phyloP scores from a whole-genome alignment of 1,140 invertebrate genomes.

The Probaryconus sp. region DNA sequence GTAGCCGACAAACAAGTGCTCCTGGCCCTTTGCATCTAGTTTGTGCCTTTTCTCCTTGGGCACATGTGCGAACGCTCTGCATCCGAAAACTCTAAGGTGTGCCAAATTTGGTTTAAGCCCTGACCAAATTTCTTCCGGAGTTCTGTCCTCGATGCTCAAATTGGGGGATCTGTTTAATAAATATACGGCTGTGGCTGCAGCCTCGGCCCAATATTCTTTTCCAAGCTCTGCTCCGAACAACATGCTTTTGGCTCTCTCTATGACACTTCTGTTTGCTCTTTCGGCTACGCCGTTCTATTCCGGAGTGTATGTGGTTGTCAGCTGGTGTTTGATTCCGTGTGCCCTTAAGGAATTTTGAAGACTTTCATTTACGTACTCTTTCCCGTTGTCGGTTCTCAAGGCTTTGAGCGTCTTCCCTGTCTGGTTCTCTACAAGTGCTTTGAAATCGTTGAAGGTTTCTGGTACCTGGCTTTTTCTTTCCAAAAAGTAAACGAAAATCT shows the following conservation, averaged over 20 bases:
- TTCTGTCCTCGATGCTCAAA: conserved; percentile 68
- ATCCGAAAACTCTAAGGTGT: conserved; percentile 19
- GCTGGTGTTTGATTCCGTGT: no score
- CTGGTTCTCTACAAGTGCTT: conserved; percentile 5
- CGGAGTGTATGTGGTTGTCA: no score
- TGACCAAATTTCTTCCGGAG: background rate
- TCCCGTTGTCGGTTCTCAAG: background rate
- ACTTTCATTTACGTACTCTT: conserved; percentile 1
- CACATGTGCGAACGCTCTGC: conserved; percentile 1
- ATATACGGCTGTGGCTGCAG: conserved; percentile 70
- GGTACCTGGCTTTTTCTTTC: conserved; percentile 70
- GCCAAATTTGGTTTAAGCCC: background rate
- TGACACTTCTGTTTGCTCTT: conserved; percentile 28
- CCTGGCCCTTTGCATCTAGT: conserved; percentile 38
- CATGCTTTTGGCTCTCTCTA: conserved; percentile 65
- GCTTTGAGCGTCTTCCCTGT: background rate
- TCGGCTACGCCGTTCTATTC: conserved; percentile 50
- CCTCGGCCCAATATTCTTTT: conserved; percentile 75
- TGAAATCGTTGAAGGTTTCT: conserved; percentile 44
- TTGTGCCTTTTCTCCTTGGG: conserved; percentile 15
- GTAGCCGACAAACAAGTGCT: conserved; percentile 75
- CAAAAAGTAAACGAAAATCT: conserved; percentile 69
- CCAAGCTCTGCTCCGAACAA: conserved; percentile 67
- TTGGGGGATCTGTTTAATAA: conserved; percentile 70
- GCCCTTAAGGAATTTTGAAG: no score